Percentiles rank a stretch among this genome's conserved stretches.
These are phyloP conservation scores for Temnothorax longispinosus DNA, from an alignment of 1,140 invertebrate genomes.

Conservation along the genomic window DNA sequence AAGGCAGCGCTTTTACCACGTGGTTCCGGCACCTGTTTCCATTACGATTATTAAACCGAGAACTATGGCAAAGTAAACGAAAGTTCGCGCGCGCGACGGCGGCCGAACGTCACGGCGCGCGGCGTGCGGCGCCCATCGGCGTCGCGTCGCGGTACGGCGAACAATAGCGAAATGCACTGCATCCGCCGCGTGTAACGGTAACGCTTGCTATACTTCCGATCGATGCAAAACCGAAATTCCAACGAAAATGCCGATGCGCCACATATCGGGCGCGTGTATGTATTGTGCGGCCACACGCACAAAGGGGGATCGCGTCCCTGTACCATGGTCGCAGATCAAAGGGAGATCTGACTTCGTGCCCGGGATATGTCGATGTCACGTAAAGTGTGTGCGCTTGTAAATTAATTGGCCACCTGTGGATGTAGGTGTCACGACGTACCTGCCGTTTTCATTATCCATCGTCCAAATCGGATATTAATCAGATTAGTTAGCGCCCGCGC, in stretches of 20 bases:
- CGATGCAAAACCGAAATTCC: conserved; percentile 51
- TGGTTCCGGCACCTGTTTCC: conserved; percentile 47
- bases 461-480: conserved; percentile 72
- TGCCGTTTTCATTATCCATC: conserved; percentile 70
- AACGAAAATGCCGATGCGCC: conserved; percentile 33
- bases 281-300: conserved; percentile 47
- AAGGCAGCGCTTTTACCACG: conserved; percentile 6
- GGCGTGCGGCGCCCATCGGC: background rate
- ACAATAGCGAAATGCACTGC: conserved; percentile 21
- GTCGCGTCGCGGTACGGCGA: background rate
- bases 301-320: conserved; percentile 52
- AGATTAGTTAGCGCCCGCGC: conserved; percentile 62
- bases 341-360: conserved; percentile 67
- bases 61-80: conserved; percentile 29
- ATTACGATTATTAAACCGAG: conserved; percentile 56
- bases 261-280: conserved; percentile 19
- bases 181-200: background rate
- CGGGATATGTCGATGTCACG: conserved; percentile 75
- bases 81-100: background rate
- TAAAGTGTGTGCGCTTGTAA: conserved; percentile 75
- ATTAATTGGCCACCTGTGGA: conserved; percentile 77
- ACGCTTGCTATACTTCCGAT: conserved; percentile 41
- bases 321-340: conserved; percentile 54
- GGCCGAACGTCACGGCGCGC: background rate
- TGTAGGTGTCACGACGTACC: conserved; percentile 59